phyloP scores from a whole-genome alignment of 2,113 vertebrate genomes.

The Nyctibius bracteatus region DNA sequence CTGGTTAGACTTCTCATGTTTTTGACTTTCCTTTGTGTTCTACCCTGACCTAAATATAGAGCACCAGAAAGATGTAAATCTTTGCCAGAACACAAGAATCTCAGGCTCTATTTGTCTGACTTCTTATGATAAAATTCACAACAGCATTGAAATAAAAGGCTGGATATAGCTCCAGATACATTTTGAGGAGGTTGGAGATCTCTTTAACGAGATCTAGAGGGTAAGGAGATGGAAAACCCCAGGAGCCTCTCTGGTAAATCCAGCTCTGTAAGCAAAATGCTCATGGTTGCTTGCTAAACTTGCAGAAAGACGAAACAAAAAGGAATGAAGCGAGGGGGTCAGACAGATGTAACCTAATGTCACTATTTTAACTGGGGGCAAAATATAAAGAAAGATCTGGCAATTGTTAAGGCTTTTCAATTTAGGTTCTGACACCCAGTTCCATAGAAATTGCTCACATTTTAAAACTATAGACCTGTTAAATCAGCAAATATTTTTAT shows the following conservation, averaged over 20 bases:
- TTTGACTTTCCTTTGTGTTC: not conserved
- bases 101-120: not conserved
- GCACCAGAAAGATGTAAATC: not conserved
- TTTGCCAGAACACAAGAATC: not conserved
- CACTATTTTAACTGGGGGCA: not conserved
- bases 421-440: not conserved
- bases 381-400: not conserved
- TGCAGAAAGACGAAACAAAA: not conserved
- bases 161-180: not conserved
- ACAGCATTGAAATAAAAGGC: not conserved
- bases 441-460: not conserved
- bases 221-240: not conserved
- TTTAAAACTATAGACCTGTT: not conserved
- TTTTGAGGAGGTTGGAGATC: not conserved
- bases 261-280: not conserved
- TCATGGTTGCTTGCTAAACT: not conserved
- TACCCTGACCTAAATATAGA: not conserved
- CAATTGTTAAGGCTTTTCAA: not conserved
- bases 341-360: not conserved
- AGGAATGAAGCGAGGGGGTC: not conserved
- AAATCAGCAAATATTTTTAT: not conserved
- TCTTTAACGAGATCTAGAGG: constrained; percentile 18
- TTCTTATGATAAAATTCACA: not conserved
- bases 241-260: not conserved
- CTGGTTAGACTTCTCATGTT: not conserved